phyloP scores from a whole-genome alignment of 2,888 invertebrate genomes.

The Gnatocerus cornutus region DNA sequence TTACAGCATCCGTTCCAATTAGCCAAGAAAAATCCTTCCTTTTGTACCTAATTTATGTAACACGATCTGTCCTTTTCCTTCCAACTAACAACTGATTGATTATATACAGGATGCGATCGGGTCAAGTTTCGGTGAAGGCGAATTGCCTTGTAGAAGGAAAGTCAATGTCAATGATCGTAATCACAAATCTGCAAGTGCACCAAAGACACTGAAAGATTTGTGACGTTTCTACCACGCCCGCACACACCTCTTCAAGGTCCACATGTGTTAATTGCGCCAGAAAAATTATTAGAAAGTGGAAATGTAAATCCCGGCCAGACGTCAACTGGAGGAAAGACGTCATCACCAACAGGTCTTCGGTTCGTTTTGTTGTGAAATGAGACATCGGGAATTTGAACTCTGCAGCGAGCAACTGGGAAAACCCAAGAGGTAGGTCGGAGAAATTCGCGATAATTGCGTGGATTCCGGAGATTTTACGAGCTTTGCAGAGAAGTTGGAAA shows the following conservation, averaged over 20 bases:
- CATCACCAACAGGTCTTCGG: no score
- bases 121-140: constrained; percentile 39
- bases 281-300: constrained; percentile 18
- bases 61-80: no score
- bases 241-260: constrained; percentile 22
- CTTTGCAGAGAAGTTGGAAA: no score
- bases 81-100: no score
- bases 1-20: constrained; percentile 1
- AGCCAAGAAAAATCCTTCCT: no score
- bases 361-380: no score
- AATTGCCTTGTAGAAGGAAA: constrained; percentile 34
- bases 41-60: no score
- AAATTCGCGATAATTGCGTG: not conserved
- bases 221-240: constrained; percentile 16
- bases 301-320: not conserved
- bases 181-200: constrained; percentile 9
- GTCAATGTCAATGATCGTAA: constrained; percentile 41
- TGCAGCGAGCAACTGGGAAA: not conserved
- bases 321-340: no score
- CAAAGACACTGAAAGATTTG: not conserved
- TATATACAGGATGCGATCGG: not conserved
- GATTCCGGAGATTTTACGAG: no score
- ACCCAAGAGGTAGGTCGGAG: not conserved
- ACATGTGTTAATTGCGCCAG: not conserved
- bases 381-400: no score